Conservation (phyloP, 2,113 vertebrate species). For the Myrmophylax atrothorax region DNA sequence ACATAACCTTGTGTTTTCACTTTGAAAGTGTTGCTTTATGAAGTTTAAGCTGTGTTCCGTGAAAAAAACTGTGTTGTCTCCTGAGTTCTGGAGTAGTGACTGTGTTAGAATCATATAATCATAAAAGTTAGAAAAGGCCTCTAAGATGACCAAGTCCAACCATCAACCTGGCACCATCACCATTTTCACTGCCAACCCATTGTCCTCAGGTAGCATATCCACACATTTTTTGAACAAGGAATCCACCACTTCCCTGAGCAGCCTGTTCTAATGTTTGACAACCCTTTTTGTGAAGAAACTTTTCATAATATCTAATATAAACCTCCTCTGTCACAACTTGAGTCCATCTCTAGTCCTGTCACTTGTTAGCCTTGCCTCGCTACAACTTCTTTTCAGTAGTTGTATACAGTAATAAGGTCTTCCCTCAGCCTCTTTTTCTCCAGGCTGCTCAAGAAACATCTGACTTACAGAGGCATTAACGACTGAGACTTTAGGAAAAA, state of each 20-base stretch:
- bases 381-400: neutral
- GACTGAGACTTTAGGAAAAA: neutral
- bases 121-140: neutral
- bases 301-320: neutral
- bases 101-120: neutral
- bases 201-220: neutral
- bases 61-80: neutral
- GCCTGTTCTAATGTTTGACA: neutral
- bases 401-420: neutral
- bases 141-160: neutral
- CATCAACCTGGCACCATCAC: neutral
- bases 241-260: neutral
- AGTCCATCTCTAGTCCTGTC: neutral
- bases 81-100: neutral
- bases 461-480: neutral
- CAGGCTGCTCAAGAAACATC: neutral
- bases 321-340: neutral
- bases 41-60: neutral
- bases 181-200: neutral
- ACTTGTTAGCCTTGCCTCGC: fast-evolving
- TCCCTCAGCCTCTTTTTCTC: neutral
- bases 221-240: neutral
- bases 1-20: neutral
- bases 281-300: neutral
- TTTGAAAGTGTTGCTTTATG: neutral